Evolutionary conservation across 2,797 vertebrate species (phyloP).

Genomic region (Scyliorhinus canicula): DNA sequence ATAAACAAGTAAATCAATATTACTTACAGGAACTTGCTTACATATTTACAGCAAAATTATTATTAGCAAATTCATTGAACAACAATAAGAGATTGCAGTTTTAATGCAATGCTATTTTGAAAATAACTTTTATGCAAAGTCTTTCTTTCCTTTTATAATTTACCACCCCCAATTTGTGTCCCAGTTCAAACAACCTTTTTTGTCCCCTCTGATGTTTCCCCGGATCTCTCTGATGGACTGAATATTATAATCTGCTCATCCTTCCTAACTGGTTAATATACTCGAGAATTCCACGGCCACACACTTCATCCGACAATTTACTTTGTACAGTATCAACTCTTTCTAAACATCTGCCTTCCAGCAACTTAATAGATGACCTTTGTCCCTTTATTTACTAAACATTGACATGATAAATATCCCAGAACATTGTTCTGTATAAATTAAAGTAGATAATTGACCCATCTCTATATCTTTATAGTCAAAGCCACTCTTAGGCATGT

Average conservation of each 20-base stretch:
- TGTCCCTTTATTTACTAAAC: background rate
- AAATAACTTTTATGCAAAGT: background rate
- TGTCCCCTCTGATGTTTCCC: background rate
- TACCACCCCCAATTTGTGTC: background rate
- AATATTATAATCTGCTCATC: background rate
- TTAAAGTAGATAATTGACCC: background rate
- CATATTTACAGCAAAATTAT: background rate
- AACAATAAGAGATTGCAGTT: background rate
- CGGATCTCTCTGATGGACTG: background rate
- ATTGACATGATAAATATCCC: background rate
- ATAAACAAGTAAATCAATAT: background rate
- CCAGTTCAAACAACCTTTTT: background rate
- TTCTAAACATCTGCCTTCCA: background rate
- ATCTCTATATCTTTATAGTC: background rate
- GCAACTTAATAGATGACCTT: background rate
- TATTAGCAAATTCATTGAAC: background rate
- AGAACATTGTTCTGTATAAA: background rate
- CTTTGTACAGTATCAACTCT: background rate
- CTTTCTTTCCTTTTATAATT: background rate
- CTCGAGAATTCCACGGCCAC: background rate
- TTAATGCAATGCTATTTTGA: background rate
- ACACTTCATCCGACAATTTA: background rate
- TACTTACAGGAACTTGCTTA: background rate
- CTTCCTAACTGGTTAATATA: background rate
- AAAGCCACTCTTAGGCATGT: background rate